Evolutionary conservation across 2,797 vertebrate species (phyloP), one percentile per base, ranked within the genome.

Genomic region (Botia almorhae): DNA sequence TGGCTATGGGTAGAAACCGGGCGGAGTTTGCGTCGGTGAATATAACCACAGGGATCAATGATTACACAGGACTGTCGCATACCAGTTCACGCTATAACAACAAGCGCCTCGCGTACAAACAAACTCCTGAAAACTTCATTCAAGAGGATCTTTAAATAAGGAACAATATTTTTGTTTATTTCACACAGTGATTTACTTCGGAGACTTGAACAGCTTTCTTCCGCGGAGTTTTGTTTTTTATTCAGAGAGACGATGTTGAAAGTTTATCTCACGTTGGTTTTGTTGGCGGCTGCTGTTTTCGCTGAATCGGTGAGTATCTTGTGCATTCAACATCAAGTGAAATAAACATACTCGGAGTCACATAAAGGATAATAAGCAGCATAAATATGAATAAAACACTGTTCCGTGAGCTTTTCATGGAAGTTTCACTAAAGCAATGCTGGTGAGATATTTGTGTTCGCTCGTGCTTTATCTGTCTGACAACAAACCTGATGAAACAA

Each of bases 301-400:
- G 89, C 93, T n/a, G 94, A 95, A 82, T 95, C 94, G 93, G 94
- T 95, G 87, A 95, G 93, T 85, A 53, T 74, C 60, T 69, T 14
- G 16, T 58, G 4, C 4, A 51, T 55, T 48, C 39, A 43, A 43
- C 13, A 26, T 63, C 23, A 3, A 63, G 60, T 63, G 19, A 78
- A 67, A 43, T 61, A 16, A 16, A 78, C 7, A 19, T 46, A 26
- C 23, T 46, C 43, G 43, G 43, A 46, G 43, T 46, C 5, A 46
- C 7, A 46, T 46, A 7, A 46, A 46, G 43, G 43, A 7, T 46
- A 26, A 26, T 26, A 26, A 26, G 1, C 23, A 26, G 23, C 23
- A 26, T 26, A 26, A 26, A 26, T 26, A 26, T 26, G 23, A 26
- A 26, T 26, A 26, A 26, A 2, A 26, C 23, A 26, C 23, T 26